phyloP scores from a whole-genome alignment of 2,797 vertebrate genomes.

The Lagorchestes hirsutus region DNA sequence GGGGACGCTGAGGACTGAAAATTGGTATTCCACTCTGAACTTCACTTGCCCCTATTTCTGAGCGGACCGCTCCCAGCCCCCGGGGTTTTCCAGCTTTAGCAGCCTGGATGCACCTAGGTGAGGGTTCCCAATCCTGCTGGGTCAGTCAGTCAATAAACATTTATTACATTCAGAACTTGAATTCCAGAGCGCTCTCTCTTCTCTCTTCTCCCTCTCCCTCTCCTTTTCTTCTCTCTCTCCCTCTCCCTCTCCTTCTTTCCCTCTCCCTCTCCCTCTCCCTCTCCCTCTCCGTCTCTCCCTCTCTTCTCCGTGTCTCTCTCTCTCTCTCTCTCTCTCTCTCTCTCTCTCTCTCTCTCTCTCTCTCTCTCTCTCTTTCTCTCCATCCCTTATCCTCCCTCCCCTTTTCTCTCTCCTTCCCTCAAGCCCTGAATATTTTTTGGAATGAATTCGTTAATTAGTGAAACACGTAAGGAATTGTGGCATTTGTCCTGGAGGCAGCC shows the following conservation, averaged over 20 bases:
- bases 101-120: background rate
- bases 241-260: no score
- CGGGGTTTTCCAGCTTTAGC: background rate
- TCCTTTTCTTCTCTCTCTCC: no score
- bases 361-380: no score
- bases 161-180: background rate
- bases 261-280: no score
- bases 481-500: background rate
- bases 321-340: no score
- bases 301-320: no score
- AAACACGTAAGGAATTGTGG: background rate
- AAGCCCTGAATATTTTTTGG: background rate
- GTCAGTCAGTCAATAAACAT: background rate
- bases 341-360: no score
- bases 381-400: no score
- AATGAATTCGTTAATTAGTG: background rate
- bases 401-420: no score
- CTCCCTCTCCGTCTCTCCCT: no score
- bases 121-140: background rate
- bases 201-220: no score
- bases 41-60: background rate
- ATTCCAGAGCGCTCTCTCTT: no score
- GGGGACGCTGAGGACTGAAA: background rate
- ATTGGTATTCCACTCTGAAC: background rate
- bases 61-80: background rate